Evolutionary conservation across 2,888 invertebrate genomes (phyloP), one percentile per base, ranked within the genome.

Genomic region (Caenorhabditis macrosperma): DNA sequence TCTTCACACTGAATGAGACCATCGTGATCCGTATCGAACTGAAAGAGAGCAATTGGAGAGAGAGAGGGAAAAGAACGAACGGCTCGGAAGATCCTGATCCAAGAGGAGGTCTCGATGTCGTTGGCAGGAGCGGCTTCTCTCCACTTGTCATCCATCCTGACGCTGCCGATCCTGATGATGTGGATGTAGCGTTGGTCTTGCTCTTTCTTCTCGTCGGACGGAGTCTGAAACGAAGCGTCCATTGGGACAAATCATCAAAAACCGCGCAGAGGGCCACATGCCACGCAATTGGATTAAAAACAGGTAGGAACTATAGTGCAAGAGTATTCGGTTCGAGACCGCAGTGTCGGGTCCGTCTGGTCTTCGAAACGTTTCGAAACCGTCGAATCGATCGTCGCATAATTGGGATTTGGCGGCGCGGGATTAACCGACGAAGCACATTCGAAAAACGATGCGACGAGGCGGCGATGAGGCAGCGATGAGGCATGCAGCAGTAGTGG

Each of bases 1-100:
- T 91, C 91, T 38, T 85, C 78, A 35, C 91, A 85, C 7, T 91
- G 90, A 33, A 92, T 90, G 12, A 90, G 90, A 26, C 91, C 89
- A 75, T 90, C 90, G 61, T 90, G 91, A 88, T 91, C 90, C 85
- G 89, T 85, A 50, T 90, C 90, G 54, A 88, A 86, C 89, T 89
- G 75, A 38, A 59, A 35, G 5, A 12, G 24, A 17, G 10, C 35
- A 35, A 28, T 20, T 35, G 17, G 12, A 12, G 17, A 55, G 24
- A 24, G 17, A 44, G 15, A 24, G 30, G 12, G 10, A 35, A 15
- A 57, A 48, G 10, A 52, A 52, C 79, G 24, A 9, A 87, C 87
- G 44, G 84, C 80, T 75, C 84, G 50, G 59, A 87, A 87, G n/a
- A 88, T 76, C 46, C 85, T 52, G 22, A 83, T 83, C 85, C 85